Base-by-base conservation (phyloP, 2,888 invertebrate species). In the Chrysolina americana region DNA sequence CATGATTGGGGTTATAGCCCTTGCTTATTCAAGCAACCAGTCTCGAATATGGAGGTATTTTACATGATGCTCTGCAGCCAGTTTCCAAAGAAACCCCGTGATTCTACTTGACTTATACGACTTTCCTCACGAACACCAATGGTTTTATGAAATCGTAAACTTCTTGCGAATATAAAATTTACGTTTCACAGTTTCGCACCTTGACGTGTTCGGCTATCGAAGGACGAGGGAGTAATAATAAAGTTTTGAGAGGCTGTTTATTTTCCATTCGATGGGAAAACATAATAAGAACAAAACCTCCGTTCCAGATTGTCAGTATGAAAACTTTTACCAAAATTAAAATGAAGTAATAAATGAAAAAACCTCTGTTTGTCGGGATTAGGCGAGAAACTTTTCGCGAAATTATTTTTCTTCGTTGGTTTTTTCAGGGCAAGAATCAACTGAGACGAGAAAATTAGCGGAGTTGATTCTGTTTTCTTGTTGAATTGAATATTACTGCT, bases 181-280 rank as follows among this genome's bases (percentile, higher is more conserved):
- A 53, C 21, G 53, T 23, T 53, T 21, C 21, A 19, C 53, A 53
- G 19, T 21, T 53, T 23, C 53, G 11, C 5, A 53, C 53, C 53
- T 53, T 53, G 53, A 53, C 53, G 3, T 48, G 19, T 47, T 47
- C 23, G 28, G 63, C 28, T 50, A 48, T 48, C 50, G 53, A 21
- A 53, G 53, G 65, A 41, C 65, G 41, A 64, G 19, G 56, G 44
- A 36, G 50, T 71, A 71, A 71, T 71, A 71, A 65, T 23, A 65
- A 71, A 71, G 53, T 71, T 65, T 62, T 41, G 56, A 56, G 65
- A 41, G 28, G 65, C 53, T 65, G 71, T 71, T 71, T 71, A 71
- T 62, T 41, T 65, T 71, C 41, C 53, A 71, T 71, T 71, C 50
- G 65, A 65, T 65, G 71, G 41, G 65, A 71, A 50, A 68, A 41